Base-by-base conservation (phyloP, 2,888 invertebrate genomes). In the Stratiomys singularior region DNA sequence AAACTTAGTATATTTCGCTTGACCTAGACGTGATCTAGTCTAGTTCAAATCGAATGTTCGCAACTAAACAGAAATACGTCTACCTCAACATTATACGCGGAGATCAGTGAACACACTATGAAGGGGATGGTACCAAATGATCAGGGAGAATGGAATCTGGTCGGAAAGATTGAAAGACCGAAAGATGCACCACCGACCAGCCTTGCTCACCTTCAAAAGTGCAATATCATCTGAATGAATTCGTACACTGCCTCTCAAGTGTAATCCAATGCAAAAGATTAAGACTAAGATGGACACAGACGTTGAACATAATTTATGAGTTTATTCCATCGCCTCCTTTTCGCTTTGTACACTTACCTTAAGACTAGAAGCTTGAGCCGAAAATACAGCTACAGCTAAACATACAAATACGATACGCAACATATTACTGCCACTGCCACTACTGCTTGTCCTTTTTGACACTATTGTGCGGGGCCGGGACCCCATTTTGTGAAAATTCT, bases 381-480 rank as follows among this genome's bases (percentile, higher is more conserved):
- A 74, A 23, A 58, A 15, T 27, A 37, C 74, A 28, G 58, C 21
- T 74, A 74, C 58, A 58, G 60, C 74, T 44, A 74, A 58, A 58
- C 74, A 74, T 23, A 74, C n/a, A 7, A n/a, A 52, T 4, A 74
- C 30, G 18, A 74, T 13, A 44, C 37, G 58, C 74, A 52, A 74
- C 69, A 74, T 58, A 58, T 58, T 74, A 11, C 1, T 21, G 28
- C 74, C 74, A 74, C 37, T 37, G n/a, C 9, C 74, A 74, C 74
- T 21, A 37, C 18, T n/a, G 25, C 28, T 74, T 74, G 74, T 58
- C 74, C 74, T 74, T 44, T 30, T 18, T 28, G 37, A 44, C 74
- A 69, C 69, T 47, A 46, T 21, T 44, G 72, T 7, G 58, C 23
- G 44, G 74, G 74, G 74, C 18, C 37, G 13, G 23, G 21, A 25